These are phyloP conservation scores for Xestia rhomboidea DNA, from an alignment of 2,888 invertebrate species.

Conservation along the genomic window DNA sequence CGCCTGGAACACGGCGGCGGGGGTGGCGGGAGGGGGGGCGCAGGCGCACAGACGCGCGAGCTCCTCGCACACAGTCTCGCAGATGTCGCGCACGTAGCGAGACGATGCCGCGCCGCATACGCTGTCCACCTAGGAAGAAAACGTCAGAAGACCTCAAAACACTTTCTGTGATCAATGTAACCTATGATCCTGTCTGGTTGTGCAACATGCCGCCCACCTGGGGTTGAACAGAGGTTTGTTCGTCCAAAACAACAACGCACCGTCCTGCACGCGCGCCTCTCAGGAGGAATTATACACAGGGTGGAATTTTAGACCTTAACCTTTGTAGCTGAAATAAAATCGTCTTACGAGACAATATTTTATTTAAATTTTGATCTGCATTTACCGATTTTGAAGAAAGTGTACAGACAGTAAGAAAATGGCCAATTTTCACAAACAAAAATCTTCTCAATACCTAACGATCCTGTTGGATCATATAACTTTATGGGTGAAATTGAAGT, in stretches of 20 bases:
- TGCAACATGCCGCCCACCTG: neutral
- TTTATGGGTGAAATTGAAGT: neutral
- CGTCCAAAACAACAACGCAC: neutral
- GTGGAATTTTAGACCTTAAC: neutral
- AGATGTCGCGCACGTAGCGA: slow-evolving; percentile 94
- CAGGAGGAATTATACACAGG: neutral
- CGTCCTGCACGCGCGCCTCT: neutral
- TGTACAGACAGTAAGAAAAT: neutral
- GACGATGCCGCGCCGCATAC: slow-evolving; percentile 93
- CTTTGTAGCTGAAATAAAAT: neutral
- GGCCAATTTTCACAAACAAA: neutral
- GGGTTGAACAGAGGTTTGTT: neutral
- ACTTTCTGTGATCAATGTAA: neutral
- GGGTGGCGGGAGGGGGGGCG: slow-evolving; percentile 86
- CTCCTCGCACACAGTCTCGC: slow-evolving; percentile 98
- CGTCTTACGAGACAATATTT: neutral
- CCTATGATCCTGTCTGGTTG: neutral
- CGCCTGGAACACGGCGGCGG: slow-evolving; percentile 94
- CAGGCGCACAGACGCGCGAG: slow-evolving; percentile 94
- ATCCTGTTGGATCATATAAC: neutral
- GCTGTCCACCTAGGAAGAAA: slow-evolving; percentile 92
- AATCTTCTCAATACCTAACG: too few relatives aligned
- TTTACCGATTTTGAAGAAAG: neutral
- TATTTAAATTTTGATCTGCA: neutral
- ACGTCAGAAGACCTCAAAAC: neutral